Percentiles rank a stretch among this genome's conserved stretches.
Conservation (phyloP, 1,140 invertebrate genomes). For the Stenopsyche tienmushanensis region DNA sequence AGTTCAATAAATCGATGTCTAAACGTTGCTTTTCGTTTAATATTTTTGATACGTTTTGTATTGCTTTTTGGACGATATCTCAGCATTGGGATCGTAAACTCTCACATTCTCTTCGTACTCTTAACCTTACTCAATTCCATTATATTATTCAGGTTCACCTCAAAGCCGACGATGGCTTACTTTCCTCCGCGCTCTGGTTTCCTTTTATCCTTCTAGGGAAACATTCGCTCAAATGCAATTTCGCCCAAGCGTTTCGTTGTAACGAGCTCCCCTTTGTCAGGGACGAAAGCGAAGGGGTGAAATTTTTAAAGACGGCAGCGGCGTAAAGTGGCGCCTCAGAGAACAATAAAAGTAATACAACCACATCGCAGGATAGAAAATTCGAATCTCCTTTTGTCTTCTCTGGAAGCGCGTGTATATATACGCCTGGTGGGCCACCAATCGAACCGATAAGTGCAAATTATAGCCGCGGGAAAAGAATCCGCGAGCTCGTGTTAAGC, state of each 20-base stretch:
- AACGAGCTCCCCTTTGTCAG: slow-evolving; percentile 26
- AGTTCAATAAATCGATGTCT: no score
- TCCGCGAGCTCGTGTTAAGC: neutral
- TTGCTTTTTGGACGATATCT: no score
- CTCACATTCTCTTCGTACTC: no score
- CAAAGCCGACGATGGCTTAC: slow-evolving; percentile 26
- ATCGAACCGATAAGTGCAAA: slow-evolving; percentile 41
- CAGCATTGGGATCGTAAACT: no score
- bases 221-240: slow-evolving; percentile 40
- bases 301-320: slow-evolving; percentile 24
- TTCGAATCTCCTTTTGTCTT: slow-evolving; percentile 15
- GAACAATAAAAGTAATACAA: slow-evolving; percentile 28
- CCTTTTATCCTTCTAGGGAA: slow-evolving; percentile 19
- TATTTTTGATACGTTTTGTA: no score
- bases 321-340: slow-evolving; percentile 5
- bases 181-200: slow-evolving; percentile 15
- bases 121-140: slow-evolving; percentile 13
- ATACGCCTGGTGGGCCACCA: slow-evolving; percentile 18
- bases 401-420: neutral
- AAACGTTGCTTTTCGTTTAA: no score
- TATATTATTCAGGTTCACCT: slow-evolving; percentile 30
- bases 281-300: neutral
- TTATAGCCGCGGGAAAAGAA: slow-evolving; percentile 34
- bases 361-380: neutral
- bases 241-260: slow-evolving; percentile 27